Base-by-base conservation (phyloP, 2,888 invertebrate species). In the Yponomeuta cagnagella region DNA sequence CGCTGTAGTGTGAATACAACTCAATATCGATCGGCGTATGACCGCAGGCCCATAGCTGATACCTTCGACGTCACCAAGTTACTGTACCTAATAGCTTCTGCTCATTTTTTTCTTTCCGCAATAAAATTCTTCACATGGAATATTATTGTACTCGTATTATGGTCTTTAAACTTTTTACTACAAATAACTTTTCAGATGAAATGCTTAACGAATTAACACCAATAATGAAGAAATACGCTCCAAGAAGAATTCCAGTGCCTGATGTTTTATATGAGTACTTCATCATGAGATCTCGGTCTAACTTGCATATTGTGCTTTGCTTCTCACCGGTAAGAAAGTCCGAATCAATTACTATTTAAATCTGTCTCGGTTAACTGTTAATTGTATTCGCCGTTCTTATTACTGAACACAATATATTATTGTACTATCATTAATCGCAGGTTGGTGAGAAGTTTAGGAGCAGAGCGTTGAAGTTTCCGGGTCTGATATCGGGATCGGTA, bases 251-350 rank as follows among this genome's bases (percentile, higher is more conserved):
- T 65, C 96, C 97, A 0, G 96, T 97, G 0, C 94, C 94, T 64
- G 98, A 98, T 79, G 96, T 96, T 80, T 89, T 98, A 30, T 97
- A 97, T 80, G 97, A 96, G 77, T 98, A 96, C 82, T 98, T 98
- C 79, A 95, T 98, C 74, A 94, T 95, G 52, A 91, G 97, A 72
- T 95, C 97, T 0, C 93, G 96, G 77, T 94, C 95, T 64, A 97
- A 97, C 85, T 90, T 98, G 63, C 98, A 98, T 80, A 93, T 97
- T 63, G 96, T 95, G 0, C 86, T 98, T 10, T 98, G 97, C 79
- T 98, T 98, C 82, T 98, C 97, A 12, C 97, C 97, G 72, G 97
- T 97, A 85, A 90, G 93, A 52, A 58, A 58, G 5, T 58, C 43
- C 8, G 43, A 43, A 43, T 43, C 5, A 43, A 43, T 23, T 23